phyloP scores from a whole-genome alignment of 2,888 invertebrate genomes.

The Platerodrilus igneus region DNA sequence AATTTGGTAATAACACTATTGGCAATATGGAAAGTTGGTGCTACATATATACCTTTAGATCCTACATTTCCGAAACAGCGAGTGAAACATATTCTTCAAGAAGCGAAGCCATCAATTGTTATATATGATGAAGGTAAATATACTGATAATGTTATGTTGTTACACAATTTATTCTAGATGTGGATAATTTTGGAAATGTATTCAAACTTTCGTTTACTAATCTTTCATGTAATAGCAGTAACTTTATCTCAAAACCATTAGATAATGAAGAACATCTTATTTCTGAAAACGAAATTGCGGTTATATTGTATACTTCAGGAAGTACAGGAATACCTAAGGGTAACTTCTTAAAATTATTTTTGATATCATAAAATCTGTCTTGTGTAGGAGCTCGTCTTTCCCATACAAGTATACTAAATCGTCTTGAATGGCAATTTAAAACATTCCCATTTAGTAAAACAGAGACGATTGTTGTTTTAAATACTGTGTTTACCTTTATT shows the following conservation, averaged over 20 bases:
- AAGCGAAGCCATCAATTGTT: conserved; percentile 65
- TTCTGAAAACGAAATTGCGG: conserved; percentile 55
- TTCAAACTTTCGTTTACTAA: conserved; percentile 48
- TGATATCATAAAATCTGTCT: no score
- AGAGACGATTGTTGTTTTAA: conserved; percentile 69
- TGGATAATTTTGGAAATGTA: conserved; percentile 31
- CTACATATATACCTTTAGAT: conserved; percentile 80
- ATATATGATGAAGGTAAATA: conserved; percentile 61
- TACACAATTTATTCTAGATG: neutral
- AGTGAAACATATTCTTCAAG: conserved; percentile 69
- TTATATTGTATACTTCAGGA: conserved; percentile 83
- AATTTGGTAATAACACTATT: conserved; percentile 61
- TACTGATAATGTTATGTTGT: neutral
- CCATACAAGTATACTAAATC: no score
- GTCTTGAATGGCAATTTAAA: conserved; percentile 77
- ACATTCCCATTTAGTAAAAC: conserved; percentile 61
- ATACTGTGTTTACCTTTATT: conserved; percentile 80
- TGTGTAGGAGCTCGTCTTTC: no score
- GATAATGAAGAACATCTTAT: conserved; percentile 48
- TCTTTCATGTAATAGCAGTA: conserved; percentile 45
- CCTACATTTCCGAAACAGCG: conserved; percentile 65
- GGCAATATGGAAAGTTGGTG: conserved; percentile 75
- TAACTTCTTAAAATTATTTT: no score
- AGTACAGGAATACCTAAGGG: conserved; percentile 88
- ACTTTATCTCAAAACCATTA: conserved; percentile 44